Base-by-base conservation (phyloP, 1,140 invertebrate genomes). In the Acromyrmex charruanus region DNA sequence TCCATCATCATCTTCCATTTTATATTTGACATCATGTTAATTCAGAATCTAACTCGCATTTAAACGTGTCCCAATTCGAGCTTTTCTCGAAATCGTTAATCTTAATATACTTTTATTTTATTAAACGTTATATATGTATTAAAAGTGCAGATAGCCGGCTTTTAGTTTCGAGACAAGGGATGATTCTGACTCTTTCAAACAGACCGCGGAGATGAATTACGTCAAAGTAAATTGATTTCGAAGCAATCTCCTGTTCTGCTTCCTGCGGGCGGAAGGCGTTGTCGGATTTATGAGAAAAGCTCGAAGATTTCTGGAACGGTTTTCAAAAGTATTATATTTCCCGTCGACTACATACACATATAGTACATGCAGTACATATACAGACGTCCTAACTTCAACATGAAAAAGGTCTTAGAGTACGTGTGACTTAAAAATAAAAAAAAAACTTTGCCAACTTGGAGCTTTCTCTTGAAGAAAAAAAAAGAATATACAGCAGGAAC, bases 131-230 rank as follows among this genome's bases (percentile, higher is more conserved):
- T 44, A 44, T 10, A 44, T 44, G 39, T 44, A 44, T 74, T 74
- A 61, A 82, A 25, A 6, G 21, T 51, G 51, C 58, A n/a, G 55
- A 82, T 58, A 69, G 21, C 31, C 21, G 49, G 39, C 31, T 61
- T 85, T 66, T 80, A 65, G 61, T 44, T 80, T 4, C 74, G 49
- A 79, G 63, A 55, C 72, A 77, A 79, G 75, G 16, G 35, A 68
- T 55, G 75, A 18, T 68, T 51, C 68, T 81, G 86, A 86, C 85
- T 75, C 85, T 79, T 66, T 89, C 85, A 88, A 91, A 92, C 88
- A 90, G 90, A 91, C 89, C 87, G 81, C 91, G 91, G 92, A 93
- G 93, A 94, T 94, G 93, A 93, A 93, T 93, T 94, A 94, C 90
- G 91, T 87, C 86, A 90, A 91, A 81, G 89, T 93, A 94, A 94